Percentiles rank a stretch among this genome's conserved stretches.
Evolutionary conservation across 2,888 invertebrate species (phyloP).

Genomic region (Lasioglossum villosulum): DNA sequence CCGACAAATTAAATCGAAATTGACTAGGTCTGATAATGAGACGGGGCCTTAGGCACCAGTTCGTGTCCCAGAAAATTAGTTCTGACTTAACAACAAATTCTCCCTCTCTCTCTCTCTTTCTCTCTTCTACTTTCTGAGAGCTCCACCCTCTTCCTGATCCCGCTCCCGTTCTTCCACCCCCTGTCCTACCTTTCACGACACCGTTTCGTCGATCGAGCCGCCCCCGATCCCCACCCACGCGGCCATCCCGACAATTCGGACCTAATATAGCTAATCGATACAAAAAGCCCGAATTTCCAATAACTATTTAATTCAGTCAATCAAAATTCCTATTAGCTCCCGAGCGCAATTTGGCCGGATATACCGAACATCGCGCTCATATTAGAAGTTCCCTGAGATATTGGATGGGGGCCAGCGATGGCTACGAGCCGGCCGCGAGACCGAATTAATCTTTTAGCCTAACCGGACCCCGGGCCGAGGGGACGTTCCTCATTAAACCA

Average conservation of each 20-base stretch:
- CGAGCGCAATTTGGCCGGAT: slow-evolving; percentile 82
- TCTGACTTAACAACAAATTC: slow-evolving; percentile 78
- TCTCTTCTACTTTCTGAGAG: not conserved
- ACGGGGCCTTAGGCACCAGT: slow-evolving; percentile 67
- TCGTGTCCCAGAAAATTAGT: slow-evolving; percentile 76
- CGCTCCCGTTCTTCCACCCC: not conserved
- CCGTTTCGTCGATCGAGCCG: slow-evolving; percentile 28
- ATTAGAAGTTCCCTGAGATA: slow-evolving; percentile 82
- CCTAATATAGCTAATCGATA: slow-evolving; percentile 80
- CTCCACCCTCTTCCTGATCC: not conserved
- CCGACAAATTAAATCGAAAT: slow-evolving; percentile 78
- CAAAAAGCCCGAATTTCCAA: slow-evolving; percentile 81
- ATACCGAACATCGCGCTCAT: slow-evolving; percentile 79
- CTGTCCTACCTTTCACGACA: slow-evolving; percentile 4
- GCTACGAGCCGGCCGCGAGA: slow-evolving; percentile 71
- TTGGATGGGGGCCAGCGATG: slow-evolving; percentile 76
- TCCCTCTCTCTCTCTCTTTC: slow-evolving; percentile 52
- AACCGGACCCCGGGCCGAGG: not conserved
- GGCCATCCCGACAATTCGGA: slow-evolving; percentile 54
- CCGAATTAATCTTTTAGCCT: slow-evolving; percentile 38
- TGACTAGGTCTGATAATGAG: slow-evolving; percentile 77
- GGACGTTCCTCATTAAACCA: not conserved
- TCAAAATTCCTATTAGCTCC: slow-evolving; percentile 84
- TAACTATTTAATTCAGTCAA: slow-evolving; percentile 84
- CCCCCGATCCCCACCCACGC: slow-evolving; percentile 6